Evolutionary conservation across 2,797 vertebrate genomes (phyloP).

Genomic region (Psittacula echo): DNA sequence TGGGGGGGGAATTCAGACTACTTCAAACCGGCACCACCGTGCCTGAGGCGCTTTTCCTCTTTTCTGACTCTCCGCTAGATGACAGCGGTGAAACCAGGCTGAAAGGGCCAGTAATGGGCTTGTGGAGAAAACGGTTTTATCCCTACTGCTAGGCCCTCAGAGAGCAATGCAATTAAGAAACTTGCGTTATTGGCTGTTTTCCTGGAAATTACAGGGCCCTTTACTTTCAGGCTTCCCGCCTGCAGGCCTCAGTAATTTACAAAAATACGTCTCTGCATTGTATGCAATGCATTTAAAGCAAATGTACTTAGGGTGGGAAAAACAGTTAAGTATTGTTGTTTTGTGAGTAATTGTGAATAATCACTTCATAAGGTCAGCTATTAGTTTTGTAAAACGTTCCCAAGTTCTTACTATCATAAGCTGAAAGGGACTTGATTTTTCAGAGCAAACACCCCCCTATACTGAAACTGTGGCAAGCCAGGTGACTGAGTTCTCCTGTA

Average conservation of each 20-base stretch:
- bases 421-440: not conserved
- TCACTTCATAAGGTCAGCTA: not conserved
- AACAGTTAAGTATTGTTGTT: not conserved
- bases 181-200: conserved; percentile 39
- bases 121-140: not conserved
- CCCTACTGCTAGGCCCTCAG: not conserved
- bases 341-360: not conserved
- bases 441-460: not conserved
- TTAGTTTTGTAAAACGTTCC: not conserved
- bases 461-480: not conserved
- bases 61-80: conserved; percentile 7
- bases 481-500: not conserved
- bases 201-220: conserved; percentile 61
- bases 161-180: conserved; percentile 23
- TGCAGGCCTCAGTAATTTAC: conserved; percentile 51
- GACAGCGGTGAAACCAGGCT: not conserved
- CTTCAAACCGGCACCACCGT: accelerated
- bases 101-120: not conserved
- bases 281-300: not conserved
- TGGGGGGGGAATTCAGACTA: no score
- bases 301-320: not conserved
- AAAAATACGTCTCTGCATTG: not conserved
- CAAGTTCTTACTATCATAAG: not conserved
- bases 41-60: not conserved
- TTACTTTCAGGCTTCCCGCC: conserved; percentile 51